Conservation (phyloP, 2,113 vertebrate genomes). For the Neomonachus schauinslandi region DNA sequence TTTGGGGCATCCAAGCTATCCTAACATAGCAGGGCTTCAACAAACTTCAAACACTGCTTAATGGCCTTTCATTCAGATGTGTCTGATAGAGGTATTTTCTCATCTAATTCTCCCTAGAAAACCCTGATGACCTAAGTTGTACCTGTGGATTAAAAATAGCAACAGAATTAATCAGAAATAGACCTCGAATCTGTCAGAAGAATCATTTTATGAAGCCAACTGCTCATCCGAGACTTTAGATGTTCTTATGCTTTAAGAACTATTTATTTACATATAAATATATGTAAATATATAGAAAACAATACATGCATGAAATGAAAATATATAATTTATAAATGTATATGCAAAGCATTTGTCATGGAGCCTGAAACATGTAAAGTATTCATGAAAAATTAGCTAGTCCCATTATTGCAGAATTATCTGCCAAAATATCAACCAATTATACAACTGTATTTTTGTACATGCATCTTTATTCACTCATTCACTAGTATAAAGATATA, state of each 20-base stretch:
- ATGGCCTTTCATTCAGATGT: neutral
- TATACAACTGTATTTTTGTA: neutral
- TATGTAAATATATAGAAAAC: neutral
- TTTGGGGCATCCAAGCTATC: no score
- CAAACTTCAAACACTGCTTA: neutral
- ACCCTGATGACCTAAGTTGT: neutral
- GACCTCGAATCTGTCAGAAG: neutral
- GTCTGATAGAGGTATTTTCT: neutral
- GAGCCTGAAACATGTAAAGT: neutral
- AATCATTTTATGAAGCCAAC: neutral
- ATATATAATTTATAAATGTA: neutral
- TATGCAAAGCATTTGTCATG: neutral
- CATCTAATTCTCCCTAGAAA: neutral
- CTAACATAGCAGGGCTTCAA: neutral
- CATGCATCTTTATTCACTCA: neutral
- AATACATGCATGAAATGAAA: neutral
- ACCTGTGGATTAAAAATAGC: neutral
- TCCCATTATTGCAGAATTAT: neutral
- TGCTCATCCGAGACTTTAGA: neutral
- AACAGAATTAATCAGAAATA: neutral
- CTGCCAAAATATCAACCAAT: neutral
- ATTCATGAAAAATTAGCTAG: neutral
- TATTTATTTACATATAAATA: neutral
- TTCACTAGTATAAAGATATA: neutral
- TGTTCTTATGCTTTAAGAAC: neutral